Evolutionary conservation across 2,888 invertebrate genomes (phyloP).

Genomic region (Catocala sponsa): DNA sequence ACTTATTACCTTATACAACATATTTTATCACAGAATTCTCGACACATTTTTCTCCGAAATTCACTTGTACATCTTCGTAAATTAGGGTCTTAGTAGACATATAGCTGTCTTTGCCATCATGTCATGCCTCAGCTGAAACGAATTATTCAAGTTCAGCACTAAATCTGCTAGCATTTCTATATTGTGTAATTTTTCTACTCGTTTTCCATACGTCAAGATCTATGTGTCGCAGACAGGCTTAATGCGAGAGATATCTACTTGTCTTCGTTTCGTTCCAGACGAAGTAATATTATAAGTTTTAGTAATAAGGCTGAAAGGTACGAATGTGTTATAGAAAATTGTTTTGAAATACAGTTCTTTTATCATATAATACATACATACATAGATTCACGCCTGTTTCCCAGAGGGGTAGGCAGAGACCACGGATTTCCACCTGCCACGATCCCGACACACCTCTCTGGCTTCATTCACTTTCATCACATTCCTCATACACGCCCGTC

Average conservation of each 20-base stretch:
- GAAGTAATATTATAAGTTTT: not conserved
- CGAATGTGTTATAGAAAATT: not conserved
- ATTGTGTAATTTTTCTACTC: conserved; percentile 15
- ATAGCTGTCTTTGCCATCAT: not conserved
- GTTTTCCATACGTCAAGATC: conserved; percentile 20
- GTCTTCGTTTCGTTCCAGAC: conserved; percentile 1
- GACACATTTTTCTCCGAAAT: not conserved
- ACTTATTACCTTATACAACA: no score
- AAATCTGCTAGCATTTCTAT: conserved; percentile 12
- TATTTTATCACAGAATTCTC: no score
- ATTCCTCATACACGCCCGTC: no score
- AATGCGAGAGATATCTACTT: conserved; percentile 17
- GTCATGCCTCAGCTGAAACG: not conserved
- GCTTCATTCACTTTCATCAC: no score
- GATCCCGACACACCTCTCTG: no score
- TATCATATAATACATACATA: no score
- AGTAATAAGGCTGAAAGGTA: not conserved
- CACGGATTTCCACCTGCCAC: no score
- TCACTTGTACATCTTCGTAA: conserved; percentile 6
- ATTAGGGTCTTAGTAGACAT: conserved; percentile 2
- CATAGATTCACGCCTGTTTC: no score
- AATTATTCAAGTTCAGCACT: conserved; percentile 6
- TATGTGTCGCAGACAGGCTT: not conserved
- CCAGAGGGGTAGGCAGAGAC: no score
- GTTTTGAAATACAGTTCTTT: not conserved